A percentile compares a stretch with the other conserved stretches of the same genome.
These are phyloP conservation scores for Scaptomyza flava DNA, from an alignment of 2,888 invertebrate genomes.

Conservation along the genomic window DNA sequence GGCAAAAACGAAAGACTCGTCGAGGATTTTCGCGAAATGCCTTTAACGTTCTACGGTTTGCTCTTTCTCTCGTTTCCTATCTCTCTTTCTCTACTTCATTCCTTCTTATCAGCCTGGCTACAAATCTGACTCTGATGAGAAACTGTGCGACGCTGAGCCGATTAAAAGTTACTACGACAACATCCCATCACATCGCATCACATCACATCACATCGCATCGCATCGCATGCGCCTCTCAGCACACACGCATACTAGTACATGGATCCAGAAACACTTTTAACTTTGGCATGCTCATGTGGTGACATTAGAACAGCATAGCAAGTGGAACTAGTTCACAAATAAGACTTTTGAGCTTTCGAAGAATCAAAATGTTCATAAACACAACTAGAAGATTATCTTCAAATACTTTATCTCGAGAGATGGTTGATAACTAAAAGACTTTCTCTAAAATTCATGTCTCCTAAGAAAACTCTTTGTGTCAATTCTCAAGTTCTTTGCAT, in stretches of 20 bases:
- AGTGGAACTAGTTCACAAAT: constrained; percentile 5
- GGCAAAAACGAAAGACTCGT: constrained; percentile 37
- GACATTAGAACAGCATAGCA: background rate
- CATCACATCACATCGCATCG: constrained; percentile 9
- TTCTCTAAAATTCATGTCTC: too few relatives aligned
- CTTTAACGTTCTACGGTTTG: constrained; percentile 8
- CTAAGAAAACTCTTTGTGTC: too few relatives aligned
- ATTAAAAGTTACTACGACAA: constrained; percentile 80
- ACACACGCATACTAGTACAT: constrained; percentile 3
- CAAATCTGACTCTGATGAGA: constrained; percentile 42
- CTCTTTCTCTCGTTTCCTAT: background rate
- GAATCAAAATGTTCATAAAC: too few relatives aligned
- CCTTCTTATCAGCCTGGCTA: too few relatives aligned
- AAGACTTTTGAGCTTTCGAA: too few relatives aligned
- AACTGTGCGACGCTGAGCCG: constrained; percentile 70
- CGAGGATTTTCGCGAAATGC: constrained; percentile 34
- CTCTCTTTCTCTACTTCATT: background rate
- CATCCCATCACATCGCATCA: constrained; percentile 45
- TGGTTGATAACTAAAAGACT: too few relatives aligned
- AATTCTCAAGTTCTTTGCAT: too few relatives aligned
- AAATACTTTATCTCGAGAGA: too few relatives aligned
- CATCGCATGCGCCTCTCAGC: constrained; percentile 5
- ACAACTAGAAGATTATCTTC: too few relatives aligned
- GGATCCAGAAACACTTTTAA: constrained; percentile 18
- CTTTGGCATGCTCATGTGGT: constrained; percentile 6